Conservation (phyloP, 2,113 vertebrate genomes). For the Riparia riparia region DNA sequence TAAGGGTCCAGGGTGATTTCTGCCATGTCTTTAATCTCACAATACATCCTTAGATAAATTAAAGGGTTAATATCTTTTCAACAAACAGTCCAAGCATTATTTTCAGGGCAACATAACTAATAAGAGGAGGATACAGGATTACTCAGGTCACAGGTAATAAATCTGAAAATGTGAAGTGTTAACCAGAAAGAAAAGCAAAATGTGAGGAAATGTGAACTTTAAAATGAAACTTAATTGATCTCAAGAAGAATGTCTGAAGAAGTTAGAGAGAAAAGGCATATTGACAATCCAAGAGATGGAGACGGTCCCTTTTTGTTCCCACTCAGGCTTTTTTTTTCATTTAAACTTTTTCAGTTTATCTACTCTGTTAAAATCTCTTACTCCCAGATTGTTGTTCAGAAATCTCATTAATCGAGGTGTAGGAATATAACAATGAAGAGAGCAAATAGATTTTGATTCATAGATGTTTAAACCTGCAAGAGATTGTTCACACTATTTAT, state of each 20-base stretch:
- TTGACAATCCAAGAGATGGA: neutral
- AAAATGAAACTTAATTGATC: neutral
- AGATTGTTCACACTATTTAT: slow-evolving; percentile 36
- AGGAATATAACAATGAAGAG: slow-evolving; percentile 21
- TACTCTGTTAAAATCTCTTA: slow-evolving; percentile 12
- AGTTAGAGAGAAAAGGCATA: neutral
- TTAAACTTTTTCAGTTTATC: neutral
- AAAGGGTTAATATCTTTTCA: neutral
- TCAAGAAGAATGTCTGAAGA: neutral
- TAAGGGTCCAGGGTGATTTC: neutral
- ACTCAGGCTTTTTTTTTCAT: neutral
- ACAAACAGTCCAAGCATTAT: neutral
- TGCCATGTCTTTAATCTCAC: neutral
- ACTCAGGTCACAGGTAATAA: neutral
- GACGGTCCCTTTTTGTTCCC: neutral
- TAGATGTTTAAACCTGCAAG: slow-evolving; percentile 42
- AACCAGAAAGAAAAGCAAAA: neutral
- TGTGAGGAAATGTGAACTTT: neutral
- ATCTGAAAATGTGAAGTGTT: neutral
- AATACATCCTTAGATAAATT: neutral
- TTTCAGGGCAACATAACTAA: neutral
- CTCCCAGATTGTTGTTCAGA: neutral
- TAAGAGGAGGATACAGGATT: neutral
- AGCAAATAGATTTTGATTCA: slow-evolving; percentile 49
- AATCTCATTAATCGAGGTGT: slow-evolving; percentile 12